phyloP scores from a whole-genome alignment of 2,113 vertebrate genomes.

The Suncus etruscus region DNA sequence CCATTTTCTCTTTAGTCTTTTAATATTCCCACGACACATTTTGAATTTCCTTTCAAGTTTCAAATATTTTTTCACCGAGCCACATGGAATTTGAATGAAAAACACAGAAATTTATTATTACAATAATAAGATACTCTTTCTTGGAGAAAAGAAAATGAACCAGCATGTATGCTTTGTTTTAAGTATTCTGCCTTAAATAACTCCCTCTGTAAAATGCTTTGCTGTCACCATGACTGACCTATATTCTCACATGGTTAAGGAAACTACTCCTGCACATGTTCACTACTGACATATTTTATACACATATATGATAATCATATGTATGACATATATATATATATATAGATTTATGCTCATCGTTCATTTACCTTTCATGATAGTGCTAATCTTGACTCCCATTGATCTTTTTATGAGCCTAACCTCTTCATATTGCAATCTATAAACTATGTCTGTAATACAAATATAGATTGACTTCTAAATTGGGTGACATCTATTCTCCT shows the following conservation, averaged over 20 bases:
- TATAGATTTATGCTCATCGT: neutral
- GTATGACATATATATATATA: neutral
- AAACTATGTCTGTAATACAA: neutral
- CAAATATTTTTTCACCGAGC: neutral
- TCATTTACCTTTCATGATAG: neutral
- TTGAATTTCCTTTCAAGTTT: conserved; percentile 34
- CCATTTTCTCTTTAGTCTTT: neutral
- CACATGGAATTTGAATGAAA: neutral
- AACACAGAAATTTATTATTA: neutral
- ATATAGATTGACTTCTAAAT: neutral
- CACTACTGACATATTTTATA: neutral
- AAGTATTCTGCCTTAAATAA: neutral
- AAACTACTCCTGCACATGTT: neutral
- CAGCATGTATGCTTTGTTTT: neutral
- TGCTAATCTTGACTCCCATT: neutral
- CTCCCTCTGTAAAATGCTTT: neutral
- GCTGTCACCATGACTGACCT: neutral
- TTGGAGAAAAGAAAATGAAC: neutral
- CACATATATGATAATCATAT: too few species aligned
- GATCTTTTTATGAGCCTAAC: neutral
- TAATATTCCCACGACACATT: neutral
- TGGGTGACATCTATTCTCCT: neutral
- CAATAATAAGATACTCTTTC: neutral
- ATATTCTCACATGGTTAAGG: neutral
- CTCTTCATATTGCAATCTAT: neutral